Evolutionary conservation across 2,797 vertebrate genomes (phyloP).

Genomic region (Sternarchorhynchus goeldii): DNA sequence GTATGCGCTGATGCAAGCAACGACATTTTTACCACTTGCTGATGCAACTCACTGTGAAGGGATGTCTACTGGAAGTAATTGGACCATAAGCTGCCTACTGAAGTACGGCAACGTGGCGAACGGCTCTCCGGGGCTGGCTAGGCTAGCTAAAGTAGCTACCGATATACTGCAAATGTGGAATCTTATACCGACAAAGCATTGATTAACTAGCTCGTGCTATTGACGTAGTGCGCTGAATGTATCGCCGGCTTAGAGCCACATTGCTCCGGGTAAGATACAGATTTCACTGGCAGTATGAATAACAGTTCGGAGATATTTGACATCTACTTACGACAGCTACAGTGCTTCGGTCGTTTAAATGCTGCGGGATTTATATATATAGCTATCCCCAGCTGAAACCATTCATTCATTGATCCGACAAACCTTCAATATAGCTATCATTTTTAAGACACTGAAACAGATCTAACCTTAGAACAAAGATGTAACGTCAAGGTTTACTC

Average conservation of each 20-base stretch:
- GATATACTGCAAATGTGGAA: too few species aligned
- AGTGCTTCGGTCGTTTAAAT: too few species aligned
- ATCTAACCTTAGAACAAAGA: slow-evolving; percentile 9
- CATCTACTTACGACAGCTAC: too few species aligned
- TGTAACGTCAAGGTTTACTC: slow-evolving; percentile 65
- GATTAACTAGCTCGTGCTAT: too few species aligned
- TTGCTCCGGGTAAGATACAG: too few species aligned
- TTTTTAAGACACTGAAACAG: background rate
- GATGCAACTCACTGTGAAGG: slow-evolving; percentile 57
- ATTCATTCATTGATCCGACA: background rate
- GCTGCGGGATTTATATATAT: background rate
- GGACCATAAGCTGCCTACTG: slow-evolving; percentile 1
- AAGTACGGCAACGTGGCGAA: slow-evolving; percentile 54
- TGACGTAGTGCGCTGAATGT: too few species aligned
- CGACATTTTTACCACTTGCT: slow-evolving; percentile 48
- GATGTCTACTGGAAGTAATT: slow-evolving; percentile 33
- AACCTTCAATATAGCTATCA: background rate
- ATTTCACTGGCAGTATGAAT: too few species aligned
- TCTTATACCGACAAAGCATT: too few species aligned
- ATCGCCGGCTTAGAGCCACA: too few species aligned
- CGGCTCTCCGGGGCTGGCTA: background rate
- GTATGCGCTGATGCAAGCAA: background rate
- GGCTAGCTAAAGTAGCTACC: background rate
- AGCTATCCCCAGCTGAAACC: background rate
- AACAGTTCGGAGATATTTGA: too few species aligned